These are phyloP conservation scores for Pseudopleuronectes americanus DNA, from an alignment of 2,797 vertebrate genomes.

Conservation along the genomic window DNA sequence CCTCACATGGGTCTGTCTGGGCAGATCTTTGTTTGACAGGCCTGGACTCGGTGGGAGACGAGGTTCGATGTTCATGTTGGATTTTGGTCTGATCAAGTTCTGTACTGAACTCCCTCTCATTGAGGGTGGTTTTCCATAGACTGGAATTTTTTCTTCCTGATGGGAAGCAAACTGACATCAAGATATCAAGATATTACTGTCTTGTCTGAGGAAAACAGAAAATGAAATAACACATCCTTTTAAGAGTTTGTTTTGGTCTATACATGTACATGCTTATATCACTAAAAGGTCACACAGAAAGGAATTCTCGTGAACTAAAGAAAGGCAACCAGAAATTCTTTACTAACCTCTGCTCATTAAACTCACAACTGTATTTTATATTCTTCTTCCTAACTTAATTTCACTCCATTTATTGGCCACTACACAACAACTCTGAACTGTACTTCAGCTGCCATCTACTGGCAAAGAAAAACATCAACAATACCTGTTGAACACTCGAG, in stretches of 20 bases:
- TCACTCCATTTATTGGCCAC: too few species aligned
- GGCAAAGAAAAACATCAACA: constrained; percentile 12
- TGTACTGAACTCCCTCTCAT: constrained; percentile 61
- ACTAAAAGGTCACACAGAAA: too few species aligned
- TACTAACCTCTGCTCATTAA: too few species aligned
- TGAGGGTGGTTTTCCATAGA: constrained; percentile 24
- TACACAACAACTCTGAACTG: constrained; percentile 3
- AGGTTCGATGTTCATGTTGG: constrained; percentile 42
- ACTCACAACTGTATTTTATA: too few species aligned
- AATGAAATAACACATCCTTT: too few species aligned
- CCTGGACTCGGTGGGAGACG: constrained; percentile 61
- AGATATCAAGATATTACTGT: not conserved
- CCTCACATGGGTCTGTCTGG: not conserved
- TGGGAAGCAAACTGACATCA: constrained; percentile 15
- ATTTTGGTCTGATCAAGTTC: constrained; percentile 29
- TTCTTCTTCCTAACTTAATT: too few species aligned
- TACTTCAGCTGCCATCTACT: constrained; percentile 34
- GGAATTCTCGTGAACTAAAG: too few species aligned
- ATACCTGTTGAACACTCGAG: constrained; percentile 40
- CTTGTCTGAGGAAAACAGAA: too few species aligned
- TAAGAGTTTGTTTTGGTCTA: too few species aligned
- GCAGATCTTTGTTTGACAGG: constrained; percentile 46
- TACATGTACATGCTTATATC: too few species aligned
- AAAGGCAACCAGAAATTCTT: too few species aligned
- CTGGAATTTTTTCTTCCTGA: constrained; percentile 14